phyloP scores from a whole-genome alignment of 2,888 invertebrate species.

The Chymomyza amoena region DNA sequence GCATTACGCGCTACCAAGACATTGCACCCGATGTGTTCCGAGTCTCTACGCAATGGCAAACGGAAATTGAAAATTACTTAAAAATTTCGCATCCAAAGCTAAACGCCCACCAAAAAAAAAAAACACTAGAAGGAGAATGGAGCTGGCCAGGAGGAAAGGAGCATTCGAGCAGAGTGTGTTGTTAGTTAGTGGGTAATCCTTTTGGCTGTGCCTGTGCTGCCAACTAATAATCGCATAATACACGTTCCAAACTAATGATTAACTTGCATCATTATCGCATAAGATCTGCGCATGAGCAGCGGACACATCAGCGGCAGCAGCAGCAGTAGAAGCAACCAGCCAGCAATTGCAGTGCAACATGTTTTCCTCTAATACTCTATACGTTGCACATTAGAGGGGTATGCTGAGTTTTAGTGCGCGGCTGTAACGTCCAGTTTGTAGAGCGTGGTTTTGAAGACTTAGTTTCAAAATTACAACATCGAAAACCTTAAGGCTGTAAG shows the following conservation, averaged over 20 bases:
- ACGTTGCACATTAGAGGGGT: neutral
- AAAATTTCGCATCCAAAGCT: slow-evolving; percentile 30
- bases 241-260: slow-evolving; percentile 75
- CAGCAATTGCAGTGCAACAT: slow-evolving; percentile 15
- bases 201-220: slow-evolving; percentile 26
- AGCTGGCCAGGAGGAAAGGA: slow-evolving; percentile 17
- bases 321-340: slow-evolving; percentile 17
- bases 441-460: too few relatives aligned
- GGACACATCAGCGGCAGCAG: slow-evolving; percentile 18
- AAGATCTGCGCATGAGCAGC: slow-evolving; percentile 50
- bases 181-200: slow-evolving; percentile 40
- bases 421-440: too few relatives aligned
- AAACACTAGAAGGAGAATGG: slow-evolving; percentile 23
- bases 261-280: slow-evolving; percentile 75
- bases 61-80: slow-evolving; percentile 72
- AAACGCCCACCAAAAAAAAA: slow-evolving; percentile 58
- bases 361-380: neutral
- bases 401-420: neutral
- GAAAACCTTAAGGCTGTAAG: too few relatives aligned
- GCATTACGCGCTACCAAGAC: slow-evolving; percentile 42
- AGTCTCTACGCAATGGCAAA: slow-evolving; percentile 28
- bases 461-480: too few relatives aligned
- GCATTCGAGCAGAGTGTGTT: neutral
- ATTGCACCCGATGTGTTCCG: neutral
- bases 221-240: slow-evolving; percentile 72